These are phyloP conservation scores for Hypena proboscidalis DNA, from an alignment of 2,888 invertebrate species.

Conservation along the genomic window DNA sequence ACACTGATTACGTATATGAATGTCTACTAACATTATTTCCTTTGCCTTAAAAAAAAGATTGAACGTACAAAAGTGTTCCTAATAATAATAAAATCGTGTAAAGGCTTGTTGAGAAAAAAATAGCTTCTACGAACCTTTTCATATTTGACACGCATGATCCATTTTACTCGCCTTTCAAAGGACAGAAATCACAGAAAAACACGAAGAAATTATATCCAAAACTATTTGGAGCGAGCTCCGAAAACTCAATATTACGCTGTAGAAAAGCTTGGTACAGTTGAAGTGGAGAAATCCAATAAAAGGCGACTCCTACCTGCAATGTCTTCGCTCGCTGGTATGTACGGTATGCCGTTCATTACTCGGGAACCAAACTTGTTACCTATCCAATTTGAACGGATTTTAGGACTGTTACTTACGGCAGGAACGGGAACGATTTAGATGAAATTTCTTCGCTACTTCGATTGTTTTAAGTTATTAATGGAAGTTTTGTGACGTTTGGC, in stretches of 20 bases:
- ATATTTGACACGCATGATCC: too few species aligned
- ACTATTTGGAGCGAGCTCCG: constrained; percentile 42
- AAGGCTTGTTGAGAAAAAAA: too few species aligned
- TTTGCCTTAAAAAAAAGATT: too few species aligned
- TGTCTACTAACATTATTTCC: too few species aligned
- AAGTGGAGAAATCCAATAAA: constrained; percentile 74
- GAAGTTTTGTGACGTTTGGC: constrained; percentile 14
- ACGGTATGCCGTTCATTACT: constrained; percentile 76
- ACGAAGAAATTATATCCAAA: constrained; percentile 24
- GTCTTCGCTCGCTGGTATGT: constrained; percentile 69
- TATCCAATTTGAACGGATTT: constrained; percentile 68
- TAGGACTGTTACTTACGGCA: constrained; percentile 51
- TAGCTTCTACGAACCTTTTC: too few species aligned
- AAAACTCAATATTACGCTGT: constrained; percentile 64
- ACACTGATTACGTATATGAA: too few species aligned
- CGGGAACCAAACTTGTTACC: constrained; percentile 72
- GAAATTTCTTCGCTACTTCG: constrained; percentile 60
- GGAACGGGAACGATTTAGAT: constrained; percentile 54
- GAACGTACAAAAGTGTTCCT: too few species aligned
- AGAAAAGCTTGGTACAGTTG: constrained; percentile 50
- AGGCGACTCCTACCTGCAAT: constrained; percentile 62
- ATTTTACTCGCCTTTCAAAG: neutral
- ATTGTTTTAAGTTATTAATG: constrained; percentile 26
- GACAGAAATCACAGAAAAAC: constrained; percentile 5
- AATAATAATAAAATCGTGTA: too few species aligned